These are phyloP conservation scores for Blomia tropicalis DNA, from an alignment of 2,888 invertebrate species.

Conservation along the genomic window DNA sequence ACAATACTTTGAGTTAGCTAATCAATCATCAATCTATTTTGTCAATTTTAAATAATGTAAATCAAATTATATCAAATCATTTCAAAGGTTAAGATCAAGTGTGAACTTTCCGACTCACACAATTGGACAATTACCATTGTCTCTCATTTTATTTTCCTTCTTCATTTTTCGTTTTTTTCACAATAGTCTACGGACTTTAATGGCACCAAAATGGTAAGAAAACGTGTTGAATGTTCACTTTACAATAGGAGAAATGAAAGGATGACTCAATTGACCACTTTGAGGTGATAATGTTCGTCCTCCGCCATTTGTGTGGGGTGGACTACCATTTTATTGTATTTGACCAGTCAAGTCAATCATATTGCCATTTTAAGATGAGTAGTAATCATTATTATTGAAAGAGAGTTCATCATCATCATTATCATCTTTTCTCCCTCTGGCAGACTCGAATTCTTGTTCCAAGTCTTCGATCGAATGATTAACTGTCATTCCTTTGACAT, in stretches of 20 bases:
- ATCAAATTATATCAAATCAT: not conserved
- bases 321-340: constrained; percentile 1
- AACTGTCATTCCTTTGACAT: constrained; percentile 11
- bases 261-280: constrained; percentile 7
- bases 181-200: too few relatives aligned
- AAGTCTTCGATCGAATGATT: constrained; percentile 10
- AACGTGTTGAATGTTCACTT: too few relatives aligned
- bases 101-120: not conserved
- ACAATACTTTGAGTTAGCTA: too few relatives aligned
- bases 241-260: too few relatives aligned
- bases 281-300: too few relatives aligned
- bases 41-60: constrained; percentile 1
- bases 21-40: not conserved
- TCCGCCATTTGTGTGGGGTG: too few relatives aligned
- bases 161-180: not conserved
- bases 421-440: not conserved
- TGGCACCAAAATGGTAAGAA: too few relatives aligned
- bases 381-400: too few relatives aligned
- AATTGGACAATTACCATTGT: not conserved
- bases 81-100: not conserved
- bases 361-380: constrained; percentile 11
- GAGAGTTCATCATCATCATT: too few relatives aligned
- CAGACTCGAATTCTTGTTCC: not conserved
- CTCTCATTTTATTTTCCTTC: not conserved
- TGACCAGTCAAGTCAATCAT: constrained; percentile 19